phyloP scores from a whole-genome alignment of 2,113 vertebrate genomes.

The Syngnathus scovelli region DNA sequence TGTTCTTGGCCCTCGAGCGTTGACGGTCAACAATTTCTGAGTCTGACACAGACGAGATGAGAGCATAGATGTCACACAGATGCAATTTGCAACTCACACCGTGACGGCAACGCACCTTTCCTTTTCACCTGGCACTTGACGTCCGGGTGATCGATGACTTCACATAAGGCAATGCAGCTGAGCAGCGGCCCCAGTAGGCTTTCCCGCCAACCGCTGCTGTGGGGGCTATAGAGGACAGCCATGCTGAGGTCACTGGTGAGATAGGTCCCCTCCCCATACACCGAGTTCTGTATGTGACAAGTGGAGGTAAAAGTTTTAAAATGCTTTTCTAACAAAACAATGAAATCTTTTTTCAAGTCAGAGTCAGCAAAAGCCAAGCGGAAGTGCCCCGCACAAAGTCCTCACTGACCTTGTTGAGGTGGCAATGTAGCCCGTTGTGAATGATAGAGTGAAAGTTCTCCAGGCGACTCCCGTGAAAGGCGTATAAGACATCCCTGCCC shows the following conservation, averaged over 20 bases:
- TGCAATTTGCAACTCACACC: background rate
- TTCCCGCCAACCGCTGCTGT: conserved; percentile 81
- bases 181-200: conserved; percentile 83
- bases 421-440: conserved; percentile 94
- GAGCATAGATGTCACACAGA: background rate
- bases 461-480: conserved; percentile 92
- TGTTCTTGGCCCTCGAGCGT: conserved; percentile 87
- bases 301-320: background rate
- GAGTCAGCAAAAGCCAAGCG: background rate
- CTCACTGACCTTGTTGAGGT: conserved; percentile 87
- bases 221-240: conserved; percentile 93
- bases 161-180: conserved; percentile 93
- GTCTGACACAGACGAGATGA: conserved; percentile 67
- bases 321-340: background rate
- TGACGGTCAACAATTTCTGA: conserved; percentile 83
- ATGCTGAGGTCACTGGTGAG: conserved; percentile 97
- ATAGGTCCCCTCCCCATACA: conserved; percentile 97
- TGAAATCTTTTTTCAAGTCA: background rate
- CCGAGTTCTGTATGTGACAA: conserved; percentile 77
- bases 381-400: background rate
- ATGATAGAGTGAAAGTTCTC: conserved; percentile 98
- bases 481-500: conserved; percentile 85
- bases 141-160: conserved; percentile 96
- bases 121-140: conserved; percentile 94
- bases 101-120: conserved; percentile 75